Base-by-base conservation (phyloP, 1,140 invertebrate species). In the Lycorma delicatula region DNA sequence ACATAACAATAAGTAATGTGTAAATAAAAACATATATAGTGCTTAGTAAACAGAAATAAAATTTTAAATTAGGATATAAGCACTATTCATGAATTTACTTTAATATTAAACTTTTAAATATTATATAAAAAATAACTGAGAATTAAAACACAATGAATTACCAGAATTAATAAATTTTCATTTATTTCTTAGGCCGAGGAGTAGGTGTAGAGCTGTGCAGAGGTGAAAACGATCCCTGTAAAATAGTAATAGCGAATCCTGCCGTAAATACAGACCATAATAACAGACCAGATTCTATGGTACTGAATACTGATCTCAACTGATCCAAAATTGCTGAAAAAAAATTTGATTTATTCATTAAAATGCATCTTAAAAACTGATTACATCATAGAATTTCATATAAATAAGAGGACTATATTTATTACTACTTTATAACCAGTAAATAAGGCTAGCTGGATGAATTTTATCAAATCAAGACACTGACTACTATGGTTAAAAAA, bases 251-350 rank as follows among this genome's bases (percentile, higher is more conserved):
- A 56, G 74, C 74, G 64, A 74, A 77, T 29, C 78, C 79, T 38
- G 79, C 76, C 1, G 74, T 73, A 54, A 81, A 74, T 0, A 80
- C 64, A 22, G 76, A 73, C 78, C 79, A 81, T 22, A 79, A 61
- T 3, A 81, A 63, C 22, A 81, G 60, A 53, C 74, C 76, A 12
- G 75, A 70, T 60, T 81, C 80, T 0, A 79, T 56, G 51, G 69
- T 72, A 36, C 58, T 64, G 7, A 73, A 56, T 13, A 75, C 23
- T 38, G 66, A 68, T 60, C 79, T 69, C 2, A 80, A 55, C 34
- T 46, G 62, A 58, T 79, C 77, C 11, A 81, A 62, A 34, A 74
- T 38, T 6, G 67, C 60, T 70, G 72, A 66, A 63, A 71, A 16
- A 69, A 41, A 58, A 27, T 52, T 31, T 13, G 71, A 58, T 7